Evolutionary conservation across 2,888 invertebrate species (phyloP), one percentile per base, ranked within the genome.

Genomic region (Dryomyza anilis): DNA sequence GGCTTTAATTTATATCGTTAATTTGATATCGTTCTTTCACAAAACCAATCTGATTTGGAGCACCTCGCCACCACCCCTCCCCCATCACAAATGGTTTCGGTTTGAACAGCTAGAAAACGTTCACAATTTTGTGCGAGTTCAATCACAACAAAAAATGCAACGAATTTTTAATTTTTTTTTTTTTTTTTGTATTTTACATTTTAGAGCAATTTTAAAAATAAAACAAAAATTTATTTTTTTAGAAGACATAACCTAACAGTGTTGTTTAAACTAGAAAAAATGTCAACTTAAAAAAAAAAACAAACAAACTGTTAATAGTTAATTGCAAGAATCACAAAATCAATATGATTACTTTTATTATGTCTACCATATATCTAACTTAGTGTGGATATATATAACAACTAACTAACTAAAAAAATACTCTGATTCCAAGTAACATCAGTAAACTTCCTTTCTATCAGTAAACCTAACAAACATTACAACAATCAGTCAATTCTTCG

Each of bases 81-180:
- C n/a, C n/a, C n/a, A n/a, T n/a, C 43, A 10, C 39, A 43, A 27
- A 61, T 61, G 61, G 61, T 61, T 61, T 61, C 61, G 52, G 19
- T 61, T 53, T 43, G 53, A 61, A 39, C 45, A 27, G 61, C 25
- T 27, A n/a, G 21, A 61, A 36, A 52, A 50, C 52, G 52, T 3
- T 61, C 60, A 16, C 23, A 33, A 39, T 25, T 45, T 39, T 39
- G 36, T 19, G 52, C 60, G 43, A 61, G 21, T 53, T 33, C 36
- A 61, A 52, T 53, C 53, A 61, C 39, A 43, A 63, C n/a, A 39
- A 48, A 60, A 45, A 21, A 61, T 27, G 64, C 64, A 64, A 64
- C 64, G 64, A 64, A 64, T 64, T 64, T 64, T 64, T 12, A 46
- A 45, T 58, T n/a, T n/a, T n/a, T n/a, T n/a, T n/a, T n/a, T n/a